These are phyloP conservation scores for Charadrius vociferus DNA, from an alignment of 2,113 vertebrate species.

Conservation along the genomic window DNA sequence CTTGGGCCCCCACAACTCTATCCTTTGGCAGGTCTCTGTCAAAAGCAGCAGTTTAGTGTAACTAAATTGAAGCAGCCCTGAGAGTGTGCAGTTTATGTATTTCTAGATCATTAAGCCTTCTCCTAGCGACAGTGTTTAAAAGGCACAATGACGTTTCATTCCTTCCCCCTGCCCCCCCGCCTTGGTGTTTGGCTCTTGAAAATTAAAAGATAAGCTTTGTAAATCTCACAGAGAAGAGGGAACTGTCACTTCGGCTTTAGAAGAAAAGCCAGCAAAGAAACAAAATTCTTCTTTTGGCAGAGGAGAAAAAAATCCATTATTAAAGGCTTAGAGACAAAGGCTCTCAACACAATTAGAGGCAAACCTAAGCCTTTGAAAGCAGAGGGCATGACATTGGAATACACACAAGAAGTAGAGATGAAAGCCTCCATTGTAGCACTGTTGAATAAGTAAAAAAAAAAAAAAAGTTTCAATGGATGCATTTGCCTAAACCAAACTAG, in stretches of 20 bases:
- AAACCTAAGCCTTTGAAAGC: slow-evolving; percentile 66
- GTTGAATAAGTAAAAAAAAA: not conserved
- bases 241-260: slow-evolving; percentile 68
- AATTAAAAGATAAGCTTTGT: slow-evolving; percentile 67
- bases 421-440: slow-evolving; percentile 59
- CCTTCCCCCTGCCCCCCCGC: not conserved
- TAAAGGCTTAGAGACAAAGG: slow-evolving; percentile 68
- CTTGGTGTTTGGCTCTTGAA: slow-evolving; percentile 19
- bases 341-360: slow-evolving; percentile 59
- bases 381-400: slow-evolving; percentile 61
- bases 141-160: not conserved
- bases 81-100: not conserved
- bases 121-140: slow-evolving; percentile 39
- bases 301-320: slow-evolving; percentile 52
- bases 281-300: slow-evolving; percentile 57
- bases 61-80: not conserved
- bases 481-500: slow-evolving; percentile 60
- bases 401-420: slow-evolving; percentile 54
- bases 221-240: slow-evolving; percentile 28
- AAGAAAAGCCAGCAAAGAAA: slow-evolving; percentile 51
- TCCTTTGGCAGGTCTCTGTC: not conserved
- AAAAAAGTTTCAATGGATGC: slow-evolving; percentile 30
- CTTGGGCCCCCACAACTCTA: not conserved
- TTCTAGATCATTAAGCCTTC: slow-evolving; percentile 51
- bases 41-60: not conserved